These are phyloP conservation scores for Cantharis flavilabris DNA, from an alignment of 2,888 invertebrate genomes.

Conservation along the genomic window DNA sequence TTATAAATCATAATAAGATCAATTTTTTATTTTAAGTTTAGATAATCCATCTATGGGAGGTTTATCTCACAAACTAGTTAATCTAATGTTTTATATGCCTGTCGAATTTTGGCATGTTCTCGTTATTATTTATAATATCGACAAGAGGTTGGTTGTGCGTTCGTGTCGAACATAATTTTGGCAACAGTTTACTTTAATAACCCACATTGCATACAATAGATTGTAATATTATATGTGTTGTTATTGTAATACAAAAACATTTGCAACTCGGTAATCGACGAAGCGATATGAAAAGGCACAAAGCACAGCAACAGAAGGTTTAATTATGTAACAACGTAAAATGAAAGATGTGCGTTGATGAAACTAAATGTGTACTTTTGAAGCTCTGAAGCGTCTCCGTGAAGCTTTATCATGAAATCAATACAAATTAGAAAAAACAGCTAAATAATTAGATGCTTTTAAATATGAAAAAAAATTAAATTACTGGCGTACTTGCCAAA, in stretches of 20 bases:
- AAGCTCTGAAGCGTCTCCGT: neutral
- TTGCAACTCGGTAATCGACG: neutral
- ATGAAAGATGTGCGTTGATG: neutral
- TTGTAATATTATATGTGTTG: neutral
- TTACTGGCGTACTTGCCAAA: too few species aligned
- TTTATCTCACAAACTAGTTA: slow-evolving; percentile 3
- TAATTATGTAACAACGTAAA: neutral
- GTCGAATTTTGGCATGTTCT: slow-evolving; percentile 1
- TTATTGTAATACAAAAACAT: neutral
- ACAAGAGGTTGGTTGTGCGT: neutral
- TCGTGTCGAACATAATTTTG: neutral
- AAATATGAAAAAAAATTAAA: too few species aligned
- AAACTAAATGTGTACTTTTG: neutral
- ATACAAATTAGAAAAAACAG: neutral
- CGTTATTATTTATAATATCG: neutral
- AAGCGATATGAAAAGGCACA: neutral
- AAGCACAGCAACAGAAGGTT: neutral
- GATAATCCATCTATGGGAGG: neutral
- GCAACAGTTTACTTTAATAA: neutral
- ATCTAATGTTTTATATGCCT: slow-evolving; percentile 4
- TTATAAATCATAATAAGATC: too few species aligned
- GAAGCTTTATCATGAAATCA: neutral
- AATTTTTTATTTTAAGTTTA: too few species aligned
- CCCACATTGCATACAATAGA: neutral
- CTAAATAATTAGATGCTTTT: too few species aligned